phyloP scores from a whole-genome alignment of 2,888 invertebrate species.

The Andrena haemorrhoa region DNA sequence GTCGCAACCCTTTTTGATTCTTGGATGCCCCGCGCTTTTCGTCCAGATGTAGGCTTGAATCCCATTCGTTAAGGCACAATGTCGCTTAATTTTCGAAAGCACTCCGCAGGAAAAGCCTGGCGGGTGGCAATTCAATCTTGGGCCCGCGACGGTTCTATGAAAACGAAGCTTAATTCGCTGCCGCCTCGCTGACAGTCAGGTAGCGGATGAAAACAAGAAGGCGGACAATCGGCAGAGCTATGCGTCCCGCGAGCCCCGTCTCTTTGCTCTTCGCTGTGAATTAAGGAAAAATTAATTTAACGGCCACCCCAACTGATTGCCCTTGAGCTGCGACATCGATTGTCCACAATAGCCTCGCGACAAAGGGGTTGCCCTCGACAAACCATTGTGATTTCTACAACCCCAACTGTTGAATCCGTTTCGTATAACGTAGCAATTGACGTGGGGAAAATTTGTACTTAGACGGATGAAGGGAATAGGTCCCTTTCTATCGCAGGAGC shows the following conservation, averaged over 20 bases:
- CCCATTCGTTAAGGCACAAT: conserved; percentile 75
- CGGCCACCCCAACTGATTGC: not conserved
- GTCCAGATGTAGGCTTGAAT: conserved; percentile 64
- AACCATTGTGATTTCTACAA: no score
- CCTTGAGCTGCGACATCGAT: conserved; percentile 30
- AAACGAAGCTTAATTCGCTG: conserved; percentile 69
- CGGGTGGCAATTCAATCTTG: conserved; percentile 73
- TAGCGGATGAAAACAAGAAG: conserved; percentile 23
- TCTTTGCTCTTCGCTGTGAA: conserved; percentile 6
- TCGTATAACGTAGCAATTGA: no score
- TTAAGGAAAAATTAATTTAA: conserved; percentile 38
- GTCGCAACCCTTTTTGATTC: conserved; percentile 36
- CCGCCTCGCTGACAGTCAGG: conserved; percentile 24
- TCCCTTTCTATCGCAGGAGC: no score
- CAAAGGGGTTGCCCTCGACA: no score
- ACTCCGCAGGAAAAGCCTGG: conserved; percentile 62
- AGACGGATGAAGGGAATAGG: no score
- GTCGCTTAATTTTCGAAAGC: conserved; percentile 72
- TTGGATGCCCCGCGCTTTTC: conserved; percentile 44
- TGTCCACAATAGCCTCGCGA: not conserved
- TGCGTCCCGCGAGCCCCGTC: conserved; percentile 9
- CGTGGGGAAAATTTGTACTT: no score
- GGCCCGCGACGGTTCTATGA: conserved; percentile 59
- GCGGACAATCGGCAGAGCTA: conserved; percentile 39
- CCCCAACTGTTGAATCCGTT: no score